These are phyloP conservation scores for Tricholaema leucomelas DNA, from an alignment of 2,113 vertebrate species.

Conservation along the genomic window DNA sequence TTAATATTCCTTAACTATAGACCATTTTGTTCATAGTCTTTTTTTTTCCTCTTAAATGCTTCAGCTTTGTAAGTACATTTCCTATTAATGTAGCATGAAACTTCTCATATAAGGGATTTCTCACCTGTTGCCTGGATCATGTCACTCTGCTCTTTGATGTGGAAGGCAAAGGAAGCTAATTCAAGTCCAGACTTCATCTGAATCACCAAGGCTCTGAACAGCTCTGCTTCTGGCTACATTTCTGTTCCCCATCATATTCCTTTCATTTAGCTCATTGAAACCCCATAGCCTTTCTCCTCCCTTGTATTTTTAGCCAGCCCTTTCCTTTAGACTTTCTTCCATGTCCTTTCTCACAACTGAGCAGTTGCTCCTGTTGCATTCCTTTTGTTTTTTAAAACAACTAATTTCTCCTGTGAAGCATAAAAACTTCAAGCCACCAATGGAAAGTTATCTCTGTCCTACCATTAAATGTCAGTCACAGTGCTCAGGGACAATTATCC, in stretches of 20 bases:
- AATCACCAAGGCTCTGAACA: conserved; percentile 47
- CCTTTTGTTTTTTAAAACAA: not conserved
- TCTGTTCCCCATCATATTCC: not conserved
- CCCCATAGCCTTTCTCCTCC: not conserved
- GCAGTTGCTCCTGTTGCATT: not conserved
- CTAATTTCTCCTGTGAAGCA: not conserved
- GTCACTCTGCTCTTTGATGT: conserved; percentile 40
- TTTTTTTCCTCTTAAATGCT: not conserved
- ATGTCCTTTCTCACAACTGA: not conserved
- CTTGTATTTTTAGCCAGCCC: not conserved
- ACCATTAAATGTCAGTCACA: not conserved
- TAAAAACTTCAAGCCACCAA: not conserved
- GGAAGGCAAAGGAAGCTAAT: conserved; percentile 43
- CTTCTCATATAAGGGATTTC: conserved; percentile 9
- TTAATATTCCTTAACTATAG: not conserved
- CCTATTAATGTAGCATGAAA: conserved; percentile 11
- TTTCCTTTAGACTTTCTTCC: not conserved
- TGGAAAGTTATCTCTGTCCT: not conserved
- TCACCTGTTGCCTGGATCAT: conserved; percentile 44
- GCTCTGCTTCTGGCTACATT: conserved; percentile 46
- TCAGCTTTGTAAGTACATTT: not conserved
- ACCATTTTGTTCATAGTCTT: not conserved
- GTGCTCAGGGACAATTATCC: not conserved
- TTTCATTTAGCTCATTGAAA: conserved; percentile 24
- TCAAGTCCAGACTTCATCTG: conserved; percentile 29